Conservation (phyloP, 2,888 invertebrate genomes). For the Drosophila mayaguana region DNA sequence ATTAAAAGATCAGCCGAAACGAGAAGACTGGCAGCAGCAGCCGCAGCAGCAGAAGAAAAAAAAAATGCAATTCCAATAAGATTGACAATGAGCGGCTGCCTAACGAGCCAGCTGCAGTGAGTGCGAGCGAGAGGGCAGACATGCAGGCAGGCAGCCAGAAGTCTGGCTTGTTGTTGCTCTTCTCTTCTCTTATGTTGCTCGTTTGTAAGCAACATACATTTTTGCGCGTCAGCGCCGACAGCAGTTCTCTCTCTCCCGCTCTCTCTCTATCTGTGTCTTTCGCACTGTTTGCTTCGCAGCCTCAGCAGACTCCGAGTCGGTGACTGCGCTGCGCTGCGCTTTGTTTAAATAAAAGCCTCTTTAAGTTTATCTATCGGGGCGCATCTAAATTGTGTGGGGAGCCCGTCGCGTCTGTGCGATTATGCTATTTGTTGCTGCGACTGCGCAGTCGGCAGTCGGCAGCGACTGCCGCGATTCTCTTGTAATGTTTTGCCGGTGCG, state of each 20-base stretch:
- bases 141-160: not conserved
- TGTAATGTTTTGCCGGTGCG: constrained; percentile 78
- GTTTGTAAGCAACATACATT: constrained; percentile 81
- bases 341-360: constrained; percentile 82
- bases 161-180: constrained; percentile 10
- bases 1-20: constrained; percentile 77
- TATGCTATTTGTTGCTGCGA: constrained; percentile 75
- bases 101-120: constrained; percentile 32
- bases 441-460: constrained; percentile 31
- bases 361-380: constrained; percentile 81
- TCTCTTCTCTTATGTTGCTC: constrained; percentile 61
- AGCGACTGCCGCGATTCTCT: constrained; percentile 49
- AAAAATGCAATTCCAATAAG: constrained; percentile 53
- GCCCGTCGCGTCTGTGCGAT: constrained; percentile 54
- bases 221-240: constrained; percentile 74
- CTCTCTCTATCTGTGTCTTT: constrained; percentile 7
- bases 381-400: constrained; percentile 80
- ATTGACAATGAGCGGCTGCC: constrained; percentile 66
- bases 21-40: constrained; percentile 27
- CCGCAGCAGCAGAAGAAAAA: not conserved
- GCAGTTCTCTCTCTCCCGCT: constrained; percentile 26
- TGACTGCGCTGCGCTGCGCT: constrained; percentile 64
- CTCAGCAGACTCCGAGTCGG: constrained; percentile 19
- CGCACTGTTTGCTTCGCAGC: not conserved
- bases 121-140: constrained; percentile 23